These are phyloP conservation scores for Cordilura impudica DNA, from an alignment of 2,888 invertebrate genomes.

Conservation along the genomic window DNA sequence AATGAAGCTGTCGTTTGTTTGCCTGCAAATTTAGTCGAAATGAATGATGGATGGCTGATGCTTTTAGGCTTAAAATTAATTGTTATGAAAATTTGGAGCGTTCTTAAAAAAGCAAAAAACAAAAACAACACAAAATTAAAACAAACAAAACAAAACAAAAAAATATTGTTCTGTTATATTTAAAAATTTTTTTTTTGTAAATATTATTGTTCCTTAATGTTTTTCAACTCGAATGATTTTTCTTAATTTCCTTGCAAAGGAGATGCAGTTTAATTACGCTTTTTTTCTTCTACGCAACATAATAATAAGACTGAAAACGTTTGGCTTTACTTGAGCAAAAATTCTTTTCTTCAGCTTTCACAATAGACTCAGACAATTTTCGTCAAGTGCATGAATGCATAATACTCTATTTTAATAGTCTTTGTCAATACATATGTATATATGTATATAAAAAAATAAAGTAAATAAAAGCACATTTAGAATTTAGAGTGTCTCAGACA, in stretches of 20 bases:
- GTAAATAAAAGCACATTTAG: not conserved
- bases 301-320: not conserved
- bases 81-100: constrained; percentile 1
- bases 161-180: not conserved
- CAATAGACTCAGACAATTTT: constrained; percentile 20
- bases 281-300: not conserved
- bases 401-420: not conserved
- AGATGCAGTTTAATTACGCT: not conserved
- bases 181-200: not conserved
- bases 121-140: not conserved
- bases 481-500: constrained; percentile 25
- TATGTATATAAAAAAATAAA: too few relatives aligned
- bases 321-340: not conserved
- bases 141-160: not conserved
- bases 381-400: constrained; percentile 34
- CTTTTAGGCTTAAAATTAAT: constrained; percentile 58
- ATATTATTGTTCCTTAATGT: not conserved
- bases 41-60: constrained; percentile 4
- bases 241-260: not conserved
- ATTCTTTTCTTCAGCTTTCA: not conserved
- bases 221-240: not conserved
- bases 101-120: not conserved
- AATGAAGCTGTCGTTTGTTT: constrained; percentile 2
- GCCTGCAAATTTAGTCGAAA: not conserved
- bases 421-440: too few relatives aligned